These are phyloP conservation scores for Anguilla japonica DNA, from an alignment of 2,113 vertebrate species.

Conservation along the genomic window DNA sequence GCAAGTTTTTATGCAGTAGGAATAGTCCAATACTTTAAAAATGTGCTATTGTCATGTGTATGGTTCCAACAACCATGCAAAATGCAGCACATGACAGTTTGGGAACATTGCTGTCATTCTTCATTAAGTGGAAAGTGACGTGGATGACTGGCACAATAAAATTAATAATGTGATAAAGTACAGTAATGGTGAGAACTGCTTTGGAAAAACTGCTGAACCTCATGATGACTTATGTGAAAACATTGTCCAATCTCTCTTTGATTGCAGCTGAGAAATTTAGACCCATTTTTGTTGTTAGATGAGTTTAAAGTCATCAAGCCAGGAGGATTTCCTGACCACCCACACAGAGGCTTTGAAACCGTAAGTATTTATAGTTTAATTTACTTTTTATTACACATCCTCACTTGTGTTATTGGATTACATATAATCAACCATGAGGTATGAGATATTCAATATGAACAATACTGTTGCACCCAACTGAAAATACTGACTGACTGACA, in stretches of 20 bases:
- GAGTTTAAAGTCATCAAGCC: conserved; percentile 80
- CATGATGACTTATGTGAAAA: not conserved
- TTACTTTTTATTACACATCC: not conserved
- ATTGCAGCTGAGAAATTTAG: conserved; percentile 74
- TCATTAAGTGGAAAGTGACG: too few relatives aligned
- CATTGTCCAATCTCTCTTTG: conserved; percentile 20
- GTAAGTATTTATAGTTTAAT: conserved; percentile 58
- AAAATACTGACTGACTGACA: too few relatives aligned
- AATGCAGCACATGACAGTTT: too few relatives aligned
- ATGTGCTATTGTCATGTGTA: too few relatives aligned
- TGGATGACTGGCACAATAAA: too few relatives aligned
- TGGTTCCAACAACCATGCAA: too few relatives aligned
- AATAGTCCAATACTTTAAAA: too few relatives aligned
- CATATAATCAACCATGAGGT: not conserved
- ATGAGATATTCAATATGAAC: not conserved
- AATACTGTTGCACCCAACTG: too few relatives aligned
- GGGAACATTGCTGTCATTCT: too few relatives aligned
- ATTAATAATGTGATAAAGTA: not conserved
- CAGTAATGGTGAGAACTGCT: not conserved
- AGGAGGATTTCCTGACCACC: conserved; percentile 83
- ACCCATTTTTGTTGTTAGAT: conserved; percentile 83
- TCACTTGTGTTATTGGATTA: not conserved
- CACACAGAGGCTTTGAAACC: conserved; percentile 84
- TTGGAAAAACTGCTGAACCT: not conserved
- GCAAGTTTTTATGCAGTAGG: too few relatives aligned